Evolutionary conservation across 2,113 vertebrate genomes (phyloP), one percentile per base, ranked within the genome.

Genomic region (Pterophyllum scalare): DNA sequence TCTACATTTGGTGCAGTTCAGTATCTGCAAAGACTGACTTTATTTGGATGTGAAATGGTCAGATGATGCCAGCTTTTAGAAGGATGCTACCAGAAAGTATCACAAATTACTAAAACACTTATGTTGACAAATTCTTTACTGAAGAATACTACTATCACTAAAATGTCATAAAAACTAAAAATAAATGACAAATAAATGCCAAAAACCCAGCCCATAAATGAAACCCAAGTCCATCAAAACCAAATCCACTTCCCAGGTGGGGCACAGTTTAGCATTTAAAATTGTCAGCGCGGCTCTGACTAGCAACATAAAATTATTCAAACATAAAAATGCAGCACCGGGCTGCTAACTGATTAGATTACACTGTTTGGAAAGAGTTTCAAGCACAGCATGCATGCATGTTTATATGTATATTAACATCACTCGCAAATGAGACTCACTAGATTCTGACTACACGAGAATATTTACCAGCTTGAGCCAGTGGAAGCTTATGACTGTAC

Each of bases 151-250:
- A 61, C 26, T 77, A 40, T 87, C 85, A 58, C 46, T 78, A 24
- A 84, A 82, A 80, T 77, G 75, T 72, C 76, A 80, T 15, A 75
- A 75, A 76, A 76, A 38, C 0, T 8, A 80, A 80, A 79, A 83
- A 5, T 49, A 83, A 87, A 87, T 78, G 26, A 89, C 17, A 33
- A 33, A 7, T 33, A 72, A 49, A 43, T 84, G 80, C 19, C 46
- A 80, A 86, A 81, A 57, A n/a, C 61, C 61, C 43, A 79, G 38
- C 11, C 20, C 67, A 62, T 35, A 64, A 19, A 40, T 75, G 54
- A 80, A 83, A 87, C 75, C 59, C 72, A 86, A 79, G 26, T 89
- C 75, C 57, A 87, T 93, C 88, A 84, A 78, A 84, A 74, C 33
- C 56, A 67, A 77, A 22, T 82, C 85, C 77, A 76, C 80, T 59